These are phyloP conservation scores for Drosophila obscura DNA, from an alignment of 1,140 invertebrate species.

Conservation along the genomic window DNA sequence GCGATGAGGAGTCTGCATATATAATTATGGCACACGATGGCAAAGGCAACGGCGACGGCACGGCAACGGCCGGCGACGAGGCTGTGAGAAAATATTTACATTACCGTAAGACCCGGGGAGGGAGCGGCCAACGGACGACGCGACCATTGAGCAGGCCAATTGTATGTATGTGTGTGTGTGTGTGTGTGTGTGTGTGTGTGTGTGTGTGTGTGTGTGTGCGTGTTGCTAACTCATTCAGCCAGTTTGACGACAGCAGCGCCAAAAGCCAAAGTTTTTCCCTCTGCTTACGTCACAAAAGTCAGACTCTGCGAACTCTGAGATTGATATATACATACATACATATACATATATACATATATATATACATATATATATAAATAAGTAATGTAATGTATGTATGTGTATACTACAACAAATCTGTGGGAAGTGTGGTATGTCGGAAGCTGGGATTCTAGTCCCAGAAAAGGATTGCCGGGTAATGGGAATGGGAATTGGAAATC, in stretches of 20 bases:
- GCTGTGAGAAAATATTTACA: conserved; percentile 72
- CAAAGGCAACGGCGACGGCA: too few species aligned
- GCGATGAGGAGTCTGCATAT: conserved; percentile 58
- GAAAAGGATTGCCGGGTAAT: conserved; percentile 36
- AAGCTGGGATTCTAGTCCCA: conserved; percentile 7
- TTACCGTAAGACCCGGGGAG: conserved; percentile 62
- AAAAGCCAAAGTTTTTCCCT: conserved; percentile 45
- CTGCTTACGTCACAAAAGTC: conserved; percentile 64
- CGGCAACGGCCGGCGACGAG: conserved; percentile 23
- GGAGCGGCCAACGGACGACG: neutral
- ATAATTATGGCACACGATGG: conserved; percentile 65
- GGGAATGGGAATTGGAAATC: conserved; percentile 33
- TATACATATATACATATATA: too few species aligned
- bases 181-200: conserved; percentile 25
- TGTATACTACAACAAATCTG: too few species aligned
- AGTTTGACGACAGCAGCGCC: conserved; percentile 77
- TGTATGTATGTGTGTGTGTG: conserved; percentile 37
- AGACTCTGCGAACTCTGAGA: conserved; percentile 16
- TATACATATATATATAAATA: conserved; percentile 12
- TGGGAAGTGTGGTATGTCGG: too few species aligned
- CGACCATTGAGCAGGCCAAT: conserved; percentile 77
- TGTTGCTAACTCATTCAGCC: conserved; percentile 71
- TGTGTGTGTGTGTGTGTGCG: conserved; percentile 34
- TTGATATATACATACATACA: conserved; percentile 21
- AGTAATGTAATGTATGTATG: too few species aligned